phyloP scores from a whole-genome alignment of 2,113 vertebrate genomes.

The Drymodes brunneopygia region DNA sequence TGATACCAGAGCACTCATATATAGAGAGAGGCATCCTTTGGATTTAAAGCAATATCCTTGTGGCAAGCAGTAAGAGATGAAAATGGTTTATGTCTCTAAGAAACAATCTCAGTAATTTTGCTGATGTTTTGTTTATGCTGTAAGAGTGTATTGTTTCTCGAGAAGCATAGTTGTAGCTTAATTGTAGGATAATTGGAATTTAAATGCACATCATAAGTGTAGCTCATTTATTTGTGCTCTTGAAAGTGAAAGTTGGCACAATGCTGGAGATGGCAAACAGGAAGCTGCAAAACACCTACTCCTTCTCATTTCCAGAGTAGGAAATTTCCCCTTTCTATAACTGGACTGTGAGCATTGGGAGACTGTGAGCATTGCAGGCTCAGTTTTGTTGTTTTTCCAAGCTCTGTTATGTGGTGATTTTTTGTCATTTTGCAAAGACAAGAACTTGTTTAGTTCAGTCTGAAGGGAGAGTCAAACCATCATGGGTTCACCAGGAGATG shows the following conservation, averaged over 20 bases:
- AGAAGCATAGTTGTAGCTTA: background rate
- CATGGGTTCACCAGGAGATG: background rate
- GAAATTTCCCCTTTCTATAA: background rate
- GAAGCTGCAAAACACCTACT: background rate
- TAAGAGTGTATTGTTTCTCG: background rate
- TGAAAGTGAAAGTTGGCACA: background rate
- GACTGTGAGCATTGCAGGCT: background rate
- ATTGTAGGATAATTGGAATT: background rate
- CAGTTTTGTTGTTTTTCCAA: background rate
- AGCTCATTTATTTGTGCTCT: background rate
- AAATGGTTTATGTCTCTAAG: background rate
- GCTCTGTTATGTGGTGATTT: background rate
- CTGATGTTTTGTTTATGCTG: background rate
- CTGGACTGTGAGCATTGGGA: background rate
- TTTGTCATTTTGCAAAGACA: background rate
- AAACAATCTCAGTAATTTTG: background rate
- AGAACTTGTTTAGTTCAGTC: background rate
- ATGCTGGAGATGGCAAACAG: background rate
- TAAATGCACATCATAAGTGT: background rate
- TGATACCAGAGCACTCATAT: background rate
- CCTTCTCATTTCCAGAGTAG: background rate
- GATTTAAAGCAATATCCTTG: background rate
- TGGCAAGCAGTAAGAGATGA: background rate
- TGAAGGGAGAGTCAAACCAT: background rate
- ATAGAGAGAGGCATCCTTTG: background rate